Base-by-base conservation (phyloP, 2,888 invertebrate genomes). In the Hylaea fasciaria region DNA sequence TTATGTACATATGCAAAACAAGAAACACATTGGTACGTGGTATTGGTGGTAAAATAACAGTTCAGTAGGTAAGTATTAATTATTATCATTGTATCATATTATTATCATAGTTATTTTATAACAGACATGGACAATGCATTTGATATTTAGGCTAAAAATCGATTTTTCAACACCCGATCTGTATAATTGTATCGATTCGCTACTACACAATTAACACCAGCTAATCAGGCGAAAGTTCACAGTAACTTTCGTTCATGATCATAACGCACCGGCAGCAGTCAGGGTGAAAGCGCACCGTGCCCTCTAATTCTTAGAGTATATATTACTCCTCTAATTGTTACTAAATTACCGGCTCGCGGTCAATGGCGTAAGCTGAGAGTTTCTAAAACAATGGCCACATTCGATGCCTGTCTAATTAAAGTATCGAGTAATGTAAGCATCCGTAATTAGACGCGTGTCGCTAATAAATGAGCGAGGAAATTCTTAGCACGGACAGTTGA, bases 371-470 rank as follows among this genome's bases (percentile, higher is more conserved):
- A 49, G 32, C 14, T 11, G 44, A 49, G 51, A 56, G 45, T 55
- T 55, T 60, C 54, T 40, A 60, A 44, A 62, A 62, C 61, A 62
- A 62, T 52, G 52, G 37, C 44, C 35, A 13, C 52, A 52, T 48
- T 57, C 50, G 56, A 51, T 37, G 32, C 44, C 47, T 52, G 37
- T 47, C 61, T 52, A 62, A 62, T 62, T 56, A 62, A 62, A 52
- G 61, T 62, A 53, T 62, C 56, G 47, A 48, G 44, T 57, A 56
- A 41, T 56, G 43, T 56, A 57, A 49, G 56, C 51, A 53, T 53
- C 56, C 61, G 61, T 48, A 52, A 62, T 62, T 40, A 57, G 61
- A 62, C n/a, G 46, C 52, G 46, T 35, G 50, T 45, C 39, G 28
- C 45, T 28, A 45, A 45, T 53, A 46, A 39, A 53, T 37, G 37